Evolutionary conservation across 2,888 invertebrate species (phyloP), one percentile per base, ranked within the genome.

Genomic region (Dromius quadrimaculatus): DNA sequence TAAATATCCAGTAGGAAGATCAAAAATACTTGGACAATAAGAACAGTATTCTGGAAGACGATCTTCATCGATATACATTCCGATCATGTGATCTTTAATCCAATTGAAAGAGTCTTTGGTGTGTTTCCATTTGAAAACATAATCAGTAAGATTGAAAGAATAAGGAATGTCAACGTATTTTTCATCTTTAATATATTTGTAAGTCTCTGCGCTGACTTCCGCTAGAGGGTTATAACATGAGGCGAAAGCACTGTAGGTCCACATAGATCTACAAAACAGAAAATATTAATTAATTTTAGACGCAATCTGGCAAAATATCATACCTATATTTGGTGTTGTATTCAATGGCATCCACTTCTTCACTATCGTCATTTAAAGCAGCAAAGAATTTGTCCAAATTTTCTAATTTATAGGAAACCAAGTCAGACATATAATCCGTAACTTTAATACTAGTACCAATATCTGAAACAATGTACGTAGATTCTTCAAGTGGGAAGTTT

Each of bases 251-350:
- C 9, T 34, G 19, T 59, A 34, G 3, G 34, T 36, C 59, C 59
- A 59, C 1, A 59, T 17, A 4, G 59, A 59, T 34, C 57, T 57
- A 13, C 6, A 15, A 57, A 4, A 45, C 17, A 19, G 20, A 41
- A 13, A 15, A 13, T 11, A 8, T 36, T n/a, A 2, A 3, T 36
- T n/a, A n/a, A n/a, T n/a, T n/a, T n/a, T n/a, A n/a, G n/a, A n/a
- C n/a, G n/a, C 9, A 32, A 9, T 32, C 9, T 32, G 9, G 5
- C 8, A 19, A 43, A 23, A 15, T 54, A 5, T 13, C 17, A 11
- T 28, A 57, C 59, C 59, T 59, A 8, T 59, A 59, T 34, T 59
- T 59, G n/a, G 36, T 15, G 4, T 59, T 59, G 20, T 59, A 59
- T 15, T 59, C 59, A n/a, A 59, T 59, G 3, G 34, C 9, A n/a